Base-by-base conservation (phyloP, 2,797 vertebrate species). In the Dermochelys coriacea region DNA sequence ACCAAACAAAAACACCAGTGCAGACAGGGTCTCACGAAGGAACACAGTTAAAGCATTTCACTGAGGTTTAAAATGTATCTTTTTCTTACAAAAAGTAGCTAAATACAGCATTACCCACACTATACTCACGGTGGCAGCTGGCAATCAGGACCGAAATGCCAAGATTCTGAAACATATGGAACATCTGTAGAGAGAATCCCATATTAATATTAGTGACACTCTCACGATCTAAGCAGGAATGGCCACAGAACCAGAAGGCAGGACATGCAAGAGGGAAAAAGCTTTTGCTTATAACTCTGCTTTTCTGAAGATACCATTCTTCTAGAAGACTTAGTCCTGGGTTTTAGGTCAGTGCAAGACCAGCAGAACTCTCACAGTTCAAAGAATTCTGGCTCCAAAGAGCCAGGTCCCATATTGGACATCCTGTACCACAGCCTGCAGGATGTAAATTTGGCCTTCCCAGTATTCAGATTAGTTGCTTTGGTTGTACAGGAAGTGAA, bases 111-210 rank as follows among this genome's bases (percentile, higher is more conserved):
- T n/a, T 68, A 74, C 12, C 78, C 54, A 71, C 8, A 29, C 5
- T 64, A 31, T 96, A 97, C 97, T 98, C 90, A 98, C 98, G 51
- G 91, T 98, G 98, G 93, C 97, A 98, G 18, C 91, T 96, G 45
- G 98, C 94, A 84, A 96, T 84, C 59, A 98, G 95, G 88, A 98
- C 68, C 61, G 97, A 19, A 54, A 98, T 91, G 80, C 95, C 95
- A 87, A 90, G 80, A 0, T 98, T 96, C 34, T 92, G 93, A 94
- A 98, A 98, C 90, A 97, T 94, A 68, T 91, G 95, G 93, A 97
- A 98, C 90, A 97, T 97, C 98, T 98, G 96, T 54, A 78, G 91
- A 95, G 92, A 94, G 83, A 97, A 90, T 81, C 55, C 47, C 51
- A 71, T 71, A n/a, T 68, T 79, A 61, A 52, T 37, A 86, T 87